Base-by-base conservation (phyloP, 2,888 invertebrate species). In the Lydus trimaculatus region DNA sequence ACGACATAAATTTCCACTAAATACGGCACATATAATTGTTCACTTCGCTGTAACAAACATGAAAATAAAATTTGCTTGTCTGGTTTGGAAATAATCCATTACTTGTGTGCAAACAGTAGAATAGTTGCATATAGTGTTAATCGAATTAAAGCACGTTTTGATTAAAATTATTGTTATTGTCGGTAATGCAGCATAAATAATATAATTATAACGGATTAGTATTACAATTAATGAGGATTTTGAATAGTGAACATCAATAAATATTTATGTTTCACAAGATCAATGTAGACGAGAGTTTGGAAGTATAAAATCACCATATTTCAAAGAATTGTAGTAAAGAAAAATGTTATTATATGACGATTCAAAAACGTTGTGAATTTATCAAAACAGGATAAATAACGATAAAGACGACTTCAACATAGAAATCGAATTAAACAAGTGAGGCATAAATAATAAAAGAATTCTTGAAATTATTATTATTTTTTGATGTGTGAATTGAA, bases 291-390 rank as follows among this genome's bases (percentile, higher is more conserved):
- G 15, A 56, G 6, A 64, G 67, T 67, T 61, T 70, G 48, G 48
- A 65, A 67, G 58, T 62, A n/a, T n/a, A 62, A 67, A 70, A 70
- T 70, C 20, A 31, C 4, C 13, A 25, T 25, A 56, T 56, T 56
- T 56, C 25, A 56, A 56, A 56, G 15, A 43, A 43, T 13, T 43
- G n/a, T 17, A n/a, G n/a, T 48, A 20, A 20, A 2, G 11, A 23
- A 20, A 25, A 56, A 25, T 56, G 15, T 23, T 23, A 13, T 25
- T 25, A 15, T 4, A 56, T 56, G 15, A 43, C 17, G 17, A 43
- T 17, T 43, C 17, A 5, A 43, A 43, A 17, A 43, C 43, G 17
- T n/a, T 43, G 43, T 7, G n/a, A 17, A 43, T 43, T 43, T 43
- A 8, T 43, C 43, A 43, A 43, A 17, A 17, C 17, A 17, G 8